Evolutionary conservation across 2,888 invertebrate genomes (phyloP), one percentile per base, ranked within the genome.

Genomic region (Stenodema calcarata): DNA sequence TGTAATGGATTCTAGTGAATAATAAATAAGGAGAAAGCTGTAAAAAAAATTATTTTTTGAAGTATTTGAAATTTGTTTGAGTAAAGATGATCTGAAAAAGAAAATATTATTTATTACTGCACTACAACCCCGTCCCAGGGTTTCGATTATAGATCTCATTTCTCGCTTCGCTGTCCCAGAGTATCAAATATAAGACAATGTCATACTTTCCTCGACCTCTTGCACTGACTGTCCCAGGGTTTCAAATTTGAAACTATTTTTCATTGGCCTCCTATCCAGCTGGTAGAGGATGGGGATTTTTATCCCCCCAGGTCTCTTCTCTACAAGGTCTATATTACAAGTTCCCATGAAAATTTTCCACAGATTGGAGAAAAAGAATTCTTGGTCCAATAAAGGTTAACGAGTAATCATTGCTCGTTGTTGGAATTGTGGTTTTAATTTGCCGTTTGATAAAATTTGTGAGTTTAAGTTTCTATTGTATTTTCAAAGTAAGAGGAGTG

Each of bases 81-180:
- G 69, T 69, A 69, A 69, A 69, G 47, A 69, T 69, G 23, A 69
- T 69, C 69, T 69, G 69, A 69, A 69, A 69, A 69, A n/a, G 18
- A 69, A 69, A 69, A 69, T 69, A 69, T 69, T 69, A 69, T 69
- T 69, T 69, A 69, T 69, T 69, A 69, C 69, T 69, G 69, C 69
- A 69, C 69, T 27, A 69, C 69, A 69, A n/a, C 42, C 42, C 11
- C 42, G 62, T 62, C 62, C 62, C 62, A 62, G 62, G 62, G 62
- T 62, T 62, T 62, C 62, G 14, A 62, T 62, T 62, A 62, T 62
- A 14, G 62, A n/a, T 7, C 62, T 7, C 62, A 62, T 62, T 62
- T 62, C 62, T 62, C 14, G 62, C 62, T 9, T 62, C 62, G 62
- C 62, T 62, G 16, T 62, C 62, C 62, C 62, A 62, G 62, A 62